phyloP scores from a whole-genome alignment of 2,113 vertebrate genomes.

The rabbit (Oryctolagus cuniculus) region mOryCun1.1 NC_091439.1:23867001-23867500 shows the following conservation, averaged over 20 bases:
- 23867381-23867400: not conserved
- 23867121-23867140: not conserved
- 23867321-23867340: not conserved
- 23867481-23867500: not conserved
- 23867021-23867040: not conserved
- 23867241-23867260: not conserved
- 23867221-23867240: not conserved
- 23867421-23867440: not conserved
- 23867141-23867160: not conserved
- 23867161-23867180: not conserved
- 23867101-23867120: not conserved
- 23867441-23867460: not conserved
- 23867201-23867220: not conserved
- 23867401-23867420: not conserved
- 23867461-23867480: not conserved
- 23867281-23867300: not conserved
- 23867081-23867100: not conserved
- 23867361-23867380: not conserved
- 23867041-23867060: not conserved
- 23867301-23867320: slow-evolving; percentile 28
- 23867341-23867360: not conserved
- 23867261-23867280: not conserved
- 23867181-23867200: not conserved
- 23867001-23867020: not conserved
- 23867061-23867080: not conserved